Evolutionary conservation across 2,797 vertebrate species (phyloP).

Genomic region (Gymnothorax javanicus): DNA sequence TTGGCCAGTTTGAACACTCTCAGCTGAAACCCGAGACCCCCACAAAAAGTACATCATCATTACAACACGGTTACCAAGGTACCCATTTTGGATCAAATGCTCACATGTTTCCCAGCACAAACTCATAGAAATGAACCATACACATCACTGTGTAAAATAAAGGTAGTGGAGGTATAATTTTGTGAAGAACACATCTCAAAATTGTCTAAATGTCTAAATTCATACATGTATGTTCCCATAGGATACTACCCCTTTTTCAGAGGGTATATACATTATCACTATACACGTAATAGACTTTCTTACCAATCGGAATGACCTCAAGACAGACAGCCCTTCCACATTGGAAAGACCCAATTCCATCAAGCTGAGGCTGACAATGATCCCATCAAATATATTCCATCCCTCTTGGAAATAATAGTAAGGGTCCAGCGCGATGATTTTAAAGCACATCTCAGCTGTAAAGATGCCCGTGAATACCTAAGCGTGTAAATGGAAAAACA

Average conservation of each 20-base stretch:
- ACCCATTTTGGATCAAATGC: not conserved
- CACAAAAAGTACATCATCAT: constrained; percentile 1
- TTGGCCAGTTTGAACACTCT: constrained; percentile 97
- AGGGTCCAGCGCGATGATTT: constrained; percentile 92
- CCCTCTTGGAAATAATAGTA: constrained; percentile 98
- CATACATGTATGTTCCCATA: too few species aligned
- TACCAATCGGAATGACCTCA: constrained; percentile 96
- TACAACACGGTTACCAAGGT: not conserved
- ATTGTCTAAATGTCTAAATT: too few species aligned
- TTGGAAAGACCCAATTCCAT: constrained; percentile 94
- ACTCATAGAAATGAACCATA: not conserved
- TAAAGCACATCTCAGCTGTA: constrained; percentile 96
- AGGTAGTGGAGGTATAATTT: too few species aligned
- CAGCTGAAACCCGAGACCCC: constrained; percentile 72
- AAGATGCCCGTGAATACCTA: constrained; percentile 98
- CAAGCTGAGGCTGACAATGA: constrained; percentile 95
- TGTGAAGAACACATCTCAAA: too few species aligned
- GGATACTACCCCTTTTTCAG: too few species aligned
- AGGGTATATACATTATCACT: not conserved
- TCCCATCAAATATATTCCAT: constrained; percentile 97
- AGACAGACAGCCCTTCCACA: constrained; percentile 92
- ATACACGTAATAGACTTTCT: constrained; percentile 46
- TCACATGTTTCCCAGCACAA: not conserved
- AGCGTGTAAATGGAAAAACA: constrained; percentile 12
- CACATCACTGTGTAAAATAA: not conserved